Percentiles rank a stretch among this genome's conserved stretches.
These are phyloP conservation scores for Augochlora pura DNA, from an alignment of 1,140 invertebrate genomes.

Conservation along the genomic window DNA sequence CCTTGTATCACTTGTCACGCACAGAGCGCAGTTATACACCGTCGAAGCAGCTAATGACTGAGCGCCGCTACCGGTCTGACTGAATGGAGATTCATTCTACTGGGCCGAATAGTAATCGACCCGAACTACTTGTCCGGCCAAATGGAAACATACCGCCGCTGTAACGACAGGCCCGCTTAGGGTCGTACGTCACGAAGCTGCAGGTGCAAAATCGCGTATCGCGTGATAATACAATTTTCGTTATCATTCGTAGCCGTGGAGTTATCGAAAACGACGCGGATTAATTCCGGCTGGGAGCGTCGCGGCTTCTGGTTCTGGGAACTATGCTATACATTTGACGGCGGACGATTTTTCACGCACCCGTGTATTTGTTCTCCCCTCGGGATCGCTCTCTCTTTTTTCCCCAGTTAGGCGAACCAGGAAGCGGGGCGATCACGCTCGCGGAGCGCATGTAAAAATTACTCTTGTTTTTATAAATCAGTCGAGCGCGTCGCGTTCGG, in stretches of 20 bases:
- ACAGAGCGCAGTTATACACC: neutral
- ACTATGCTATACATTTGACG: neutral
- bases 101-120: neutral
- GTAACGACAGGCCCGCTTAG: too few relatives aligned
- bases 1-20: neutral
- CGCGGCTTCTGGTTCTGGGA: neutral
- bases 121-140: neutral
- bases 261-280: neutral
- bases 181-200: neutral
- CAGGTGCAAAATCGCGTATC: neutral
- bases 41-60: too few relatives aligned
- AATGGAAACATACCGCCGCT: neutral
- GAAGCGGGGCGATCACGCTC: neutral
- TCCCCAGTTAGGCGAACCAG: neutral
- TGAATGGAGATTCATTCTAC: neutral
- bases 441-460: neutral
- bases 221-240: neutral
- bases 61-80: neutral
- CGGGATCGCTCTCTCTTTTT: neutral
- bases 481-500: neutral
- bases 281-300: neutral
- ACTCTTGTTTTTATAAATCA: constrained; percentile 1
- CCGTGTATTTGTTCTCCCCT: too few relatives aligned
- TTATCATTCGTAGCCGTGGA: neutral
- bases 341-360: neutral